These are phyloP conservation scores for Sphaerophoria rueppellii DNA, from an alignment of 2,888 invertebrate species.

Conservation along the genomic window DNA sequence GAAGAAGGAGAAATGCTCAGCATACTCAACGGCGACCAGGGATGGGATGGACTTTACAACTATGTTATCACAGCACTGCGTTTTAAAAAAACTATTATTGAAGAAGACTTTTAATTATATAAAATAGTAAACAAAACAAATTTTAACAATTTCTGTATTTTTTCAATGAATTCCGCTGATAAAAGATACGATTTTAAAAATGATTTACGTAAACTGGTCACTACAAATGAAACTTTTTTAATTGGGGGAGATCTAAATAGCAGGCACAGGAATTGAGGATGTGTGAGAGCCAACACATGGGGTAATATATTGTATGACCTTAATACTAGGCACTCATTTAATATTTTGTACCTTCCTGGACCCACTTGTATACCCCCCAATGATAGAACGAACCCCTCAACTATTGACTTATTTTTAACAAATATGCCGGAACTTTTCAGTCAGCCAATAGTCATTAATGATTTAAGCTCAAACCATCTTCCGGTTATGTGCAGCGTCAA, in stretches of 20 bases:
- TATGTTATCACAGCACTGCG: no score
- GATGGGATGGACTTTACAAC: no score
- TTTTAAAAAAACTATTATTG: no score
- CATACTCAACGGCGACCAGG: no score
- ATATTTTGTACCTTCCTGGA: conserved; percentile 11
- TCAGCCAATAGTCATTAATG: conserved; percentile 22
- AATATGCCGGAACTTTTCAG: conserved; percentile 30
- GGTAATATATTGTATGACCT: conserved; percentile 37
- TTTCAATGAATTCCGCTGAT: no score
- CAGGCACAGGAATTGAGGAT: neutral
- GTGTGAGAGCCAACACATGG: conserved; percentile 39
- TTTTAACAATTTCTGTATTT: no score
- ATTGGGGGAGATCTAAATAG: conserved; percentile 36
- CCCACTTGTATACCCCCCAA: neutral
- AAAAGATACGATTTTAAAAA: conserved; percentile 28
- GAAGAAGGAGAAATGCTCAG: no score
- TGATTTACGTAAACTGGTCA: conserved; percentile 40
- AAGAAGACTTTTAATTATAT: no score
- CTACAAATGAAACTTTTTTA: conserved; percentile 23
- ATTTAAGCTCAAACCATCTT: neutral
- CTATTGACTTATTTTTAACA: conserved; percentile 31
- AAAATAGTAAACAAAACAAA: no score
- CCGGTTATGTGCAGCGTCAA: neutral
- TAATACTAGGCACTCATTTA: conserved; percentile 18
- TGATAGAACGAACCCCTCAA: conserved; percentile 2